Evolutionary conservation across 2,888 invertebrate genomes (phyloP).

Genomic region (Punctoribates punctum): DNA sequence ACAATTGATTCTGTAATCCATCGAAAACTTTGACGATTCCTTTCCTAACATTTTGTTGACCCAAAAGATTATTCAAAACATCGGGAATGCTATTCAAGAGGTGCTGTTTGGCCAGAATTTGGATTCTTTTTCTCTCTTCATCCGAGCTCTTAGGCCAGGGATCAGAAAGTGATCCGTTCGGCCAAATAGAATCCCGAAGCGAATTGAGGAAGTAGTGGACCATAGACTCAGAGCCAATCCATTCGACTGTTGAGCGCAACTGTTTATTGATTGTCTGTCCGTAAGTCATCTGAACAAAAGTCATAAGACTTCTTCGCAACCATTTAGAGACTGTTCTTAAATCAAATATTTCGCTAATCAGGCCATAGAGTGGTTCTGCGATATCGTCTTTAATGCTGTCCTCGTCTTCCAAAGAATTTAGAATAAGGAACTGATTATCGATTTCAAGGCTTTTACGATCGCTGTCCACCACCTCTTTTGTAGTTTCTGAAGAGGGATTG

Average conservation of each 20-base stretch:
- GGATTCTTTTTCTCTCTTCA: conserved; percentile 60
- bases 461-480: background rate
- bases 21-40: conserved; percentile 82
- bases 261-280: conserved; percentile 80
- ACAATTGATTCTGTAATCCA: conserved; percentile 73
- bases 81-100: conserved; percentile 58
- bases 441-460: background rate
- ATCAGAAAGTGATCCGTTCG: conserved; percentile 65
- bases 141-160: conserved; percentile 59
- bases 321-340: conserved; percentile 82
- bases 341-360: conserved; percentile 84
- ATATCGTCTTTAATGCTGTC: conserved; percentile 67
- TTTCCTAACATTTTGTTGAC: conserved; percentile 74
- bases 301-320: conserved; percentile 78
- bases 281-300: conserved; percentile 85
- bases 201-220: conserved; percentile 78
- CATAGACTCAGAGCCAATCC: conserved; percentile 86
- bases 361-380: conserved; percentile 81
- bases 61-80: conserved; percentile 75
- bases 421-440: conserved; percentile 29
- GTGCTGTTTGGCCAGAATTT: conserved; percentile 53
- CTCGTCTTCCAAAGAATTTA: conserved; percentile 45
- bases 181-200: conserved; percentile 83
- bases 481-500: background rate
- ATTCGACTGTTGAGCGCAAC: conserved; percentile 78